phyloP scores from a whole-genome alignment of 2,888 invertebrate species.

The Caenorhabditis sp. region DNA sequence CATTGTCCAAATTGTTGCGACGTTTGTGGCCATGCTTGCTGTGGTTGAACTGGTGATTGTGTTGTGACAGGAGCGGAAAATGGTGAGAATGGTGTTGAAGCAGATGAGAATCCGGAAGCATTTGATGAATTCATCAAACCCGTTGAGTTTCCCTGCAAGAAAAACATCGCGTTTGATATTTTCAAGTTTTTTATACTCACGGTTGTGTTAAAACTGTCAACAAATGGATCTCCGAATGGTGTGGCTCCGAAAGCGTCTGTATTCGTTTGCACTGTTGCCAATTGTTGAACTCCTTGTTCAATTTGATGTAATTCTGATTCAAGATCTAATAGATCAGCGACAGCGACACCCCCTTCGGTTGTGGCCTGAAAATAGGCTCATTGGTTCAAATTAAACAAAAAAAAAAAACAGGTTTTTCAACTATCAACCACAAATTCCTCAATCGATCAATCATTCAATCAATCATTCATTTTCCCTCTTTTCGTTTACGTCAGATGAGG shows the following conservation, averaged over 20 bases:
- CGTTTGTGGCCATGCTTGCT: conserved; percentile 12
- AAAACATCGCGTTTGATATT: background rate
- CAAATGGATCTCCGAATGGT: conserved; percentile 53
- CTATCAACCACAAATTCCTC: background rate
- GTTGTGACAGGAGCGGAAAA: conserved; percentile 16
- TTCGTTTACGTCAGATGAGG: background rate
- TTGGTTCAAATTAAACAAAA: background rate
- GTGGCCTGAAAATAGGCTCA: conserved; percentile 10
- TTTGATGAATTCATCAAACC: background rate
- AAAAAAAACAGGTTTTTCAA: background rate
- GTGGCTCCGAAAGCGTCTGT: conserved; percentile 48
- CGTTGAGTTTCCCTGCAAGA: conserved; percentile 1
- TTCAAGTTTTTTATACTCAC: background rate
- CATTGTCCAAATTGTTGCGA: background rate
- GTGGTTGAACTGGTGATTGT: conserved; percentile 1
- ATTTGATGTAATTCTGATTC: conserved; percentile 69
- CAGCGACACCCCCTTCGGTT: conserved; percentile 59
- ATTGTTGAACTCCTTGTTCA: conserved; percentile 65
- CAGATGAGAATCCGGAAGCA: background rate
- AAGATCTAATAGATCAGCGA: conserved; percentile 69
- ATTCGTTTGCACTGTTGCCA: conserved; percentile 57
- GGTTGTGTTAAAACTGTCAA: conserved; percentile 45
- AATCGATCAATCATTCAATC: background rate
- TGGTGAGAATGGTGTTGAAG: background rate
- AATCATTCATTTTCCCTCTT: background rate